Conservation (phyloP, 2,888 invertebrate species). For the Dysmachus trigonus region DNA sequence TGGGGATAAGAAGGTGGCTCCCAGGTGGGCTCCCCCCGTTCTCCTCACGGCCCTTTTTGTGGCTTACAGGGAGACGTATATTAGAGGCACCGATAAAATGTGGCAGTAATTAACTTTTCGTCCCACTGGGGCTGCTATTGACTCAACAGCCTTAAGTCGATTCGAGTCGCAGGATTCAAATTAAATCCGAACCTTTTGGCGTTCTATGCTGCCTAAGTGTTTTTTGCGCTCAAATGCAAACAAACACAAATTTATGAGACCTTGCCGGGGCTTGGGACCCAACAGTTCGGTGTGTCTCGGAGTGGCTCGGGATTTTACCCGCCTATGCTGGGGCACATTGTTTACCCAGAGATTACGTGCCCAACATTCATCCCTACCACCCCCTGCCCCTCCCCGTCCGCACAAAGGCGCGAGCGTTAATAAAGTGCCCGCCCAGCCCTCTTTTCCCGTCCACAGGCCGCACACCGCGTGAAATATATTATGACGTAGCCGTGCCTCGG, state of each 20-base stretch:
- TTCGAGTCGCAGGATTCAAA: slow-evolving; percentile 23
- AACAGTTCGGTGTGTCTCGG: neutral
- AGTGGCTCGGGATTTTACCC: neutral
- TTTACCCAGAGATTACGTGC: slow-evolving; percentile 17
- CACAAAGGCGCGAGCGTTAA: neutral
- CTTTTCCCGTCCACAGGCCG: neutral
- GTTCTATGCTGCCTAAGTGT: neutral
- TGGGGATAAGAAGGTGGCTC: neutral
- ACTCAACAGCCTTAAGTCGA: neutral
- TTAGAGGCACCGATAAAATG: neutral
- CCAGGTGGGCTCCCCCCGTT: neutral
- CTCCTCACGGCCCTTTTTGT: neutral
- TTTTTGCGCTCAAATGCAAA: neutral
- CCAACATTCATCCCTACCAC: neutral
- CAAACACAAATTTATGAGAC: slow-evolving; percentile 23
- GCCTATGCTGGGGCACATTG: slow-evolving; percentile 4
- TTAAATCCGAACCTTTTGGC: slow-evolving; percentile 23
- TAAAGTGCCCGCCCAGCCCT: neutral
- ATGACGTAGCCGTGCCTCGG: slow-evolving; percentile 16
- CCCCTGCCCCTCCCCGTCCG: neutral
- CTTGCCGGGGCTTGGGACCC: neutral
- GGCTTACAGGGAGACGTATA: neutral
- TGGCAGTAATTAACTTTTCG: slow-evolving; percentile 28
- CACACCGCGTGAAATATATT: slow-evolving; percentile 27
- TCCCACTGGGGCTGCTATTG: neutral